Evolutionary conservation across 2,888 invertebrate genomes (phyloP), one percentile per base, ranked within the genome.

Genomic region (Eupithecia inturbata): DNA sequence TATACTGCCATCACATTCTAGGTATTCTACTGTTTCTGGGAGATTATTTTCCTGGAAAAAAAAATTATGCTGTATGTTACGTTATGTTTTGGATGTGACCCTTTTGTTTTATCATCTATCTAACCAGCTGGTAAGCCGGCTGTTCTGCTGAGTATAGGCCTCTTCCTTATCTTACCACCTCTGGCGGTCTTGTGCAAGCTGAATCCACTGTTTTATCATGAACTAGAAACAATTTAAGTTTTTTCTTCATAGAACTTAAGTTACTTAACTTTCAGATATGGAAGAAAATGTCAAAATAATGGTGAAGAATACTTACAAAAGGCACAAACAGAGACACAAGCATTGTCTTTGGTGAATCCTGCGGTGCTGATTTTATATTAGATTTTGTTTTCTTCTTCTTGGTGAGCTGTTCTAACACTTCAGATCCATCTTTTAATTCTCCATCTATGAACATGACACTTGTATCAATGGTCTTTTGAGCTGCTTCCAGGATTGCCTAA

Each of bases 391-490:
- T 96, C 85, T 95, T 96, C 87, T 95, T 96, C 83, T 96, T 96
- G 10, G 95, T 93, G 57, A 96, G 89, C 22, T 93, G 93, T 84
- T 97, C 97, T 76, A 97, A 88, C 4, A 94, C 89, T 73, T 96
- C 96, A 70, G 95, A 95, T 4, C 94, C 91, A 76, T 96, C 95
- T 84, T 96, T 96, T 4, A 96, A 86, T 84, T 96, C 96, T 68
- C 97, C 97, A 87, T 97, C 97, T 82, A 97, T 96, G 74, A 97
- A 95, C 87, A 97, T 96, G 53, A 97, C 93, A 77, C 97, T 96
- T 72, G 95, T 93, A 80, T 95, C 93, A 74, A 97, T 95, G 64
- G 95, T 95, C 81, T 95, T 92, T 77, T 95, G 93, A 49, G 96
- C 95, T 3, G 93, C 92, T 81, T 95, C 94, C 80, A 96, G 85